Percentiles rank a stretch among this genome's conserved stretches.
phyloP scores from a whole-genome alignment of 2,797 vertebrate genomes.

The Chromis chromis region DNA sequence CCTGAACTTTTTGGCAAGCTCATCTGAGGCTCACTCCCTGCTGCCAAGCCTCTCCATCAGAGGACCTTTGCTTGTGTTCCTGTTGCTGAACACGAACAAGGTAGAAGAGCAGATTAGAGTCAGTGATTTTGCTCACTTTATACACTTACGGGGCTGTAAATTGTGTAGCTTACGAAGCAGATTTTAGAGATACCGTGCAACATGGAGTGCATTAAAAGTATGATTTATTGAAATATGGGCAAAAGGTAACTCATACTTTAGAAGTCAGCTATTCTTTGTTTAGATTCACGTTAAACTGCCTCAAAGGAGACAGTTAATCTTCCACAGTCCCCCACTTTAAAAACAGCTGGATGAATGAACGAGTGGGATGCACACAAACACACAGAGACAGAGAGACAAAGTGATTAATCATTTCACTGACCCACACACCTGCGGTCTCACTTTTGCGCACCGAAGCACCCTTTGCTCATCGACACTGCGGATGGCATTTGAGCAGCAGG shows the following conservation, averaged over 20 bases:
- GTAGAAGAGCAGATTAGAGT: constrained; percentile 36
- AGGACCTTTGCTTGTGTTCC: constrained; percentile 47
- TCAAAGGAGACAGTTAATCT: constrained; percentile 46
- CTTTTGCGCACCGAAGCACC: constrained; percentile 41
- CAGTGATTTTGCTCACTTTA: constrained; percentile 37
- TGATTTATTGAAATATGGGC: constrained; percentile 11
- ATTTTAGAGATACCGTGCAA: constrained; percentile 10
- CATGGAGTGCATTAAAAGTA: neutral
- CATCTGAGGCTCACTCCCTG: constrained; percentile 28
- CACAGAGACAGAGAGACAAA: constrained; percentile 21
- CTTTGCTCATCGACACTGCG: constrained; percentile 25
- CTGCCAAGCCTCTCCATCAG: constrained; percentile 49
- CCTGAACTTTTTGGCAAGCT: constrained; percentile 58
- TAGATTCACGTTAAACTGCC: constrained; percentile 42
- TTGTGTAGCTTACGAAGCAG: neutral
- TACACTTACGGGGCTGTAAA: constrained; percentile 9
- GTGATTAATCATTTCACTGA: constrained; percentile 60
- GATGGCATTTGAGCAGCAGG: constrained; percentile 35
- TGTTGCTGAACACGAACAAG: constrained; percentile 41
- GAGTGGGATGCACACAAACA: constrained; percentile 13
- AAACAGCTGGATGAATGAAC: constrained; percentile 46
- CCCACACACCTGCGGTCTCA: constrained; percentile 48
- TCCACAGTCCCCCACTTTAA: constrained; percentile 37
- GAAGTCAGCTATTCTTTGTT: constrained; percentile 49
- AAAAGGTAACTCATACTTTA: constrained; percentile 32